Evolutionary conservation across 2,113 vertebrate genomes (phyloP).

Genomic region (Pycnonotus jocosus): DNA sequence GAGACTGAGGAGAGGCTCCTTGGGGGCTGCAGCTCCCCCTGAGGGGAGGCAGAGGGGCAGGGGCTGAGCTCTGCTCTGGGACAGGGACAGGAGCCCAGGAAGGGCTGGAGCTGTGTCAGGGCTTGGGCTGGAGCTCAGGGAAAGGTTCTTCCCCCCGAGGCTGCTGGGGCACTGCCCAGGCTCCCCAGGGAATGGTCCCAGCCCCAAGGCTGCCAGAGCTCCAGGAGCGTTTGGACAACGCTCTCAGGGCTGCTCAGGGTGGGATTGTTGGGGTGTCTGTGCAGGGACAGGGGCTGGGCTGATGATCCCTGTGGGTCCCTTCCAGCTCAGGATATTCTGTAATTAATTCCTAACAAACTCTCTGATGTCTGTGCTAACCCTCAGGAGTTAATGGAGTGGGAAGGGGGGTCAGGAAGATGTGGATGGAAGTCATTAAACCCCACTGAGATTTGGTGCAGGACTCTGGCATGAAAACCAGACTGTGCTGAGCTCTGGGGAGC

Average conservation of each 20-base stretch:
- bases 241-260: neutral
- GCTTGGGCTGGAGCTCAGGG: neutral
- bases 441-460: neutral
- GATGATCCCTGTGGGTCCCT: fast-evolving
- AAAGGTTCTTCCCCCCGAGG: neutral
- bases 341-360: neutral
- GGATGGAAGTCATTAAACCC: conserved; percentile 5
- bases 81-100: neutral
- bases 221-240: neutral
- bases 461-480: neutral
- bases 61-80: neutral
- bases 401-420: neutral
- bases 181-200: neutral
- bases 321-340: fast-evolving
- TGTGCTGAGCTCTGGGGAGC: conserved; percentile 27
- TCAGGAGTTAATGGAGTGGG: neutral
- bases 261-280: neutral
- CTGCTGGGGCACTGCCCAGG: neutral
- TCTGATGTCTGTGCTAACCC: neutral
- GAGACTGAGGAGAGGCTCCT: neutral
- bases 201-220: neutral
- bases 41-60: neutral
- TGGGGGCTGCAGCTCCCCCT: too few relatives aligned
- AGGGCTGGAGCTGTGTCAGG: neutral
- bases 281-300: fast-evolving